These are phyloP conservation scores for Amphipyra berbera DNA, from an alignment of 2,888 invertebrate species.

Conservation along the genomic window DNA sequence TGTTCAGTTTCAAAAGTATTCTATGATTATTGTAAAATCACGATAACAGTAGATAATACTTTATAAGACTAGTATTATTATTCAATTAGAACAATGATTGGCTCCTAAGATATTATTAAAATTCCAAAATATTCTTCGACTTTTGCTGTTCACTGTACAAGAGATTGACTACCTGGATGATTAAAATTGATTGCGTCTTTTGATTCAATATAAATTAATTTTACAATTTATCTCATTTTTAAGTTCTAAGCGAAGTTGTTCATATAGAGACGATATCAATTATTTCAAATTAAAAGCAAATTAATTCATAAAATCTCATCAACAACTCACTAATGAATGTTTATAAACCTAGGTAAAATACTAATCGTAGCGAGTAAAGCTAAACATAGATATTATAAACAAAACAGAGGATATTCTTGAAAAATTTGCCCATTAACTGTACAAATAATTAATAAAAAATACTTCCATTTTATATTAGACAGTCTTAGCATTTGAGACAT, in stretches of 20 bases:
- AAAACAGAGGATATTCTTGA: slow-evolving; percentile 27
- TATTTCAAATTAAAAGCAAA: neutral
- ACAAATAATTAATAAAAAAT: slow-evolving; percentile 29
- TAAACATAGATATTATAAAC: slow-evolving; percentile 22
- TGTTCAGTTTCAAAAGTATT: no score
- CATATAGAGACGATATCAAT: neutral
- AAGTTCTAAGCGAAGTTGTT: neutral
- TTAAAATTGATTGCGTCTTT: neutral
- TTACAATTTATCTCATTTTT: neutral
- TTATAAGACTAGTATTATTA: no score
- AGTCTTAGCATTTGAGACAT: slow-evolving; percentile 37
- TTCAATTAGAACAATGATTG: no score
- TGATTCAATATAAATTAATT: neutral
- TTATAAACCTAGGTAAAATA: neutral
- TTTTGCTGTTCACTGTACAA: no score
- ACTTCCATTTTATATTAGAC: slow-evolving; percentile 13
- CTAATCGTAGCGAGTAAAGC: slow-evolving; percentile 13
- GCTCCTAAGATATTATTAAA: no score
- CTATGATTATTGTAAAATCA: no score
- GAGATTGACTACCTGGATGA: no score
- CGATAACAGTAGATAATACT: no score
- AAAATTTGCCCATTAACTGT: slow-evolving; percentile 10
- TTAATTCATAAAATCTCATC: neutral
- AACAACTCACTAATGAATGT: neutral
- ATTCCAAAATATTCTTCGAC: no score